Percentiles rank a stretch among this genome's conserved stretches.
Conservation (phyloP, 2,888 invertebrate genomes). For the Therioaphis trifolii region DNA sequence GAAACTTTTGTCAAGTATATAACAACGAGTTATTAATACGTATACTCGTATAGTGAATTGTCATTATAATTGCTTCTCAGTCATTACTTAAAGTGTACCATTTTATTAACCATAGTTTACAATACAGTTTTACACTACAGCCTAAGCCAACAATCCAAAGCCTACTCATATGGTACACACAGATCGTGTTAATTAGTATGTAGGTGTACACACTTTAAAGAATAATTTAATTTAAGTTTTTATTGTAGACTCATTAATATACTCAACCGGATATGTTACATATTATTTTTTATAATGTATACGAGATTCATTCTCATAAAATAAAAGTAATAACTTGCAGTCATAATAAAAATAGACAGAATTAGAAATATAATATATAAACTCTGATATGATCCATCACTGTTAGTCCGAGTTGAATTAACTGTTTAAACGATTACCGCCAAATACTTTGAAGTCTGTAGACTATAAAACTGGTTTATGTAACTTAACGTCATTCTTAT, state of each 20-base stretch:
- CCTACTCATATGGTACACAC: background rate
- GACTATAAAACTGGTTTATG: conserved; percentile 53
- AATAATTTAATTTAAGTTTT: conserved; percentile 19
- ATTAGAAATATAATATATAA: conserved; percentile 37
- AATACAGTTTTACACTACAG: too few relatives aligned
- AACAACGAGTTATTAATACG: too few relatives aligned
- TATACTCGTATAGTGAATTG: too few relatives aligned
- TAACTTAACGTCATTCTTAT: conserved; percentile 4
- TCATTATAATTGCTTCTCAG: too few relatives aligned
- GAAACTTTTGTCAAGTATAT: too few relatives aligned
- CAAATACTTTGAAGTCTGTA: conserved; percentile 51
- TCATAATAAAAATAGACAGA: conserved; percentile 39
- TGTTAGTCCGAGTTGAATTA: conserved; percentile 33
- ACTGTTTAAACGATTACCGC: conserved; percentile 43
- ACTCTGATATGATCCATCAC: conserved; percentile 45
- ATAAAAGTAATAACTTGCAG: conserved; percentile 40
- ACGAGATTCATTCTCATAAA: conserved; percentile 13
- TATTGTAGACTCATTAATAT: background rate
- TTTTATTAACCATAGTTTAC: too few relatives aligned
- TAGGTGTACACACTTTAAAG: conserved; percentile 19
- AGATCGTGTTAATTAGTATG: conserved; percentile 26
- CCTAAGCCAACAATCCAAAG: background rate
- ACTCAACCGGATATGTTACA: too few relatives aligned
- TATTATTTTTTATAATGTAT: background rate
- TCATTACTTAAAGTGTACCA: too few relatives aligned